A percentile compares a stretch with the other conserved stretches of the same genome.
Evolutionary conservation across 2,888 invertebrate genomes (phyloP).

Genomic region (Oligia strigilis): DNA sequence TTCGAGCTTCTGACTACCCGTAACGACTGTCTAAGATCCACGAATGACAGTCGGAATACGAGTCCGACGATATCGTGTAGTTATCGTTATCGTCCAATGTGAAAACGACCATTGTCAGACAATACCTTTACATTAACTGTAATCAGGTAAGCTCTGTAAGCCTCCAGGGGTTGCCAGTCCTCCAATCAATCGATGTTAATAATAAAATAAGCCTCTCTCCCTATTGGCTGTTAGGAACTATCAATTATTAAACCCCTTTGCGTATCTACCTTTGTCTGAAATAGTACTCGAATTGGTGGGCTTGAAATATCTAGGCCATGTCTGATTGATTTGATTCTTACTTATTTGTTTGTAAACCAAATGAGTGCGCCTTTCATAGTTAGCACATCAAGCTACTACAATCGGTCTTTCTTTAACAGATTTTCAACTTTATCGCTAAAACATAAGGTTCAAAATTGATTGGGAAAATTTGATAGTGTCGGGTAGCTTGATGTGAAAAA

Average conservation of each 20-base stretch:
- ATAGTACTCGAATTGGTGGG: neutral
- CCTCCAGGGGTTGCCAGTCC: constrained; percentile 41
- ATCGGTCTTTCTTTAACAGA: too few relatives aligned
- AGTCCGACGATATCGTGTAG: neutral
- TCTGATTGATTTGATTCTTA: neutral
- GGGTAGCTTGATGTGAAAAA: too few relatives aligned
- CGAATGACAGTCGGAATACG: too few relatives aligned
- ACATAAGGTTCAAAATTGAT: too few relatives aligned
- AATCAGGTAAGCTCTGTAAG: constrained; percentile 47
- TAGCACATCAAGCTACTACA: too few relatives aligned
- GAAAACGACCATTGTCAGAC: constrained; percentile 34
- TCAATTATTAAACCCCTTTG: constrained; percentile 40
- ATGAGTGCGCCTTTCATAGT: neutral
- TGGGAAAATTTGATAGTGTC: too few relatives aligned
- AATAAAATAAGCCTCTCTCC: constrained; percentile 53
- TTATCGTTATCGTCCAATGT: neutral
- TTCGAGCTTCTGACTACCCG: too few relatives aligned
- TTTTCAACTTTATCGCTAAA: too few relatives aligned
- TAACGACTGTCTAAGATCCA: too few relatives aligned
- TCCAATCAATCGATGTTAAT: constrained; percentile 64
- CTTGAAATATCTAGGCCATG: neutral
- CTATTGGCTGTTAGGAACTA: constrained; percentile 42
- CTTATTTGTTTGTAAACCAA: neutral
- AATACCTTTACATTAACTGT: constrained; percentile 46
- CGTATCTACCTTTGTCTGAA: neutral